Conservation (phyloP, 2,797 vertebrate genomes). For the Cryptoprocta ferox region DNA sequence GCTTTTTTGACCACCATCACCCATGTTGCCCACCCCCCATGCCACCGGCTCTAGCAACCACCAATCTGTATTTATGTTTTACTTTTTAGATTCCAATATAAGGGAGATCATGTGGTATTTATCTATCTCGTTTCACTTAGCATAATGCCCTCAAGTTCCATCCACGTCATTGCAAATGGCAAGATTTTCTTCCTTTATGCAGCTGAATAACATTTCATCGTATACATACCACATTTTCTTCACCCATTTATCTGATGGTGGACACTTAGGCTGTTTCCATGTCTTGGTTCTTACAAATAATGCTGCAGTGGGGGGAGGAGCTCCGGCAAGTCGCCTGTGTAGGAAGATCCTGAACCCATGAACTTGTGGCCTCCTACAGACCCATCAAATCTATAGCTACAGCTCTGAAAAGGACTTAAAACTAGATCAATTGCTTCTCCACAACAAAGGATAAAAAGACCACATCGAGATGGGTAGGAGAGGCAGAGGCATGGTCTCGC, state of each 20-base stretch:
- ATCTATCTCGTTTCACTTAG: background rate
- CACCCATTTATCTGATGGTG: background rate
- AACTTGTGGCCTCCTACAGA: background rate
- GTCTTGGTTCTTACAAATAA: background rate
- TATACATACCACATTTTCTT: background rate
- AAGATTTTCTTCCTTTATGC: background rate
- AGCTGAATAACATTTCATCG: background rate
- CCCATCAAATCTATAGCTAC: background rate
- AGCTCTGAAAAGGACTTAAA: background rate
- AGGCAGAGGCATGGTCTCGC: background rate
- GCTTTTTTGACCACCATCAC: background rate
- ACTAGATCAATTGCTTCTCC: background rate
- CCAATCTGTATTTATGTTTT: background rate
- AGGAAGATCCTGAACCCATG: background rate
- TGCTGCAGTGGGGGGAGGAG: background rate
- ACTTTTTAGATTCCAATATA: background rate
- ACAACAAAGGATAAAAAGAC: background rate
- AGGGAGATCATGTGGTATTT: background rate
- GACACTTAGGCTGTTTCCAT: background rate
- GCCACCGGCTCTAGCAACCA: background rate
- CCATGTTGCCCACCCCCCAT: background rate
- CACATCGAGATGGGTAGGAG: background rate
- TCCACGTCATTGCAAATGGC: background rate
- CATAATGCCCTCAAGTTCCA: background rate
- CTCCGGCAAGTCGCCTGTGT: background rate